phyloP scores from a whole-genome alignment of 1,140 invertebrate genomes.

The Marisa cornuarietis region DNA sequence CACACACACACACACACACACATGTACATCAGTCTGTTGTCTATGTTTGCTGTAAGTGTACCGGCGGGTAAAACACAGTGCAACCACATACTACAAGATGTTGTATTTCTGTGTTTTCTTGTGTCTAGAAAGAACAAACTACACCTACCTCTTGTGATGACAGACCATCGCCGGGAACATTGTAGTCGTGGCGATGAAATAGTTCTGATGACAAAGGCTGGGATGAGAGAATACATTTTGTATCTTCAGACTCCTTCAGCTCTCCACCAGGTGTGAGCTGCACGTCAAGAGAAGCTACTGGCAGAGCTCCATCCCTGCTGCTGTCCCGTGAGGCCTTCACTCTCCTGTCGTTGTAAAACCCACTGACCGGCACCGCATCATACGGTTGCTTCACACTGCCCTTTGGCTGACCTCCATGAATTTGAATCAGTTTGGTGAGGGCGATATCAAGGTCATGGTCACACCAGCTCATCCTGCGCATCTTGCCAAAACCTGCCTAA shows the following conservation, averaged over 20 bases:
- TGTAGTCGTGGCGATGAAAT: conserved; percentile 48
- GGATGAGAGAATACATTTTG: neutral
- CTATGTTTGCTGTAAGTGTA: no score
- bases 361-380: conserved; percentile 10
- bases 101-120: no score
- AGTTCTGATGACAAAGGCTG: conserved; percentile 27
- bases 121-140: no score
- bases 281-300: conserved; percentile 32
- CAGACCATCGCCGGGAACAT: conserved; percentile 33
- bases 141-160: conserved; percentile 14
- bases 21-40: no score
- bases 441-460: conserved; percentile 52
- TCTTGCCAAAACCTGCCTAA: no score
- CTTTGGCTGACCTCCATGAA: conserved; percentile 35
- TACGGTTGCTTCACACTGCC: neutral
- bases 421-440: conserved; percentile 53
- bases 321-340: conserved; percentile 24
- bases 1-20: no score
- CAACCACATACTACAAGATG: no score
- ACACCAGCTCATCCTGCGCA: no score
- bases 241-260: conserved; percentile 28
- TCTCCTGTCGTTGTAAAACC: conserved; percentile 11
- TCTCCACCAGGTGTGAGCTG: conserved; percentile 22
- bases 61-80: no score
- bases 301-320: conserved; percentile 20